phyloP scores from a whole-genome alignment of 37 sponge, comb jelly and placozoan species.

The Ianthella basta region DNA sequence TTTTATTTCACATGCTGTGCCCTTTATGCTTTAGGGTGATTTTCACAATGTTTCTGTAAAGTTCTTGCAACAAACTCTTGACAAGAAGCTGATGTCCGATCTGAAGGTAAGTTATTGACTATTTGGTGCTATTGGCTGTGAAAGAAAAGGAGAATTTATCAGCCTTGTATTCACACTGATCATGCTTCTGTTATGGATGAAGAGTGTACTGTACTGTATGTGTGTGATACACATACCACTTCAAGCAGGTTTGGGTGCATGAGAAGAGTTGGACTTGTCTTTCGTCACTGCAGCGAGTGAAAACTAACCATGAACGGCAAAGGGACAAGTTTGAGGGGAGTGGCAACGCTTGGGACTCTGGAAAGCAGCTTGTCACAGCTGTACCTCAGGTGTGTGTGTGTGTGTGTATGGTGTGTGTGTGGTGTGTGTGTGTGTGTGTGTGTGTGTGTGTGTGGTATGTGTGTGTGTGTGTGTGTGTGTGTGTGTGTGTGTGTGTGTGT shows the following conservation, averaged over 20 bases:
- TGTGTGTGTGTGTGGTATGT: not conserved
- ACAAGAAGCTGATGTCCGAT: slow-evolving; percentile 95
- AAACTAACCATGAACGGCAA: slow-evolving; percentile 81
- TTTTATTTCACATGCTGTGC: too few relatives aligned
- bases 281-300: slow-evolving; percentile 46
- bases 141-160: too few relatives aligned
- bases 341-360: slow-evolving; percentile 61
- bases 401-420: not conserved
- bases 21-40: slow-evolving; percentile 28
- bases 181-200: too few relatives aligned
- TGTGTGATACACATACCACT: too few relatives aligned
- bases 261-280: too few relatives aligned
- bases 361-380: slow-evolving; percentile 51
- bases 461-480: not conserved
- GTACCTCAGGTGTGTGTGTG: slow-evolving; percentile 44
- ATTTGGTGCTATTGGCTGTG: too few relatives aligned
- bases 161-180: too few relatives aligned
- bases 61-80: slow-evolving; percentile 84
- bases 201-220: too few relatives aligned
- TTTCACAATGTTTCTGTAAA: slow-evolving; percentile 55
- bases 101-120: slow-evolving; percentile 56
- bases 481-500: too few relatives aligned
- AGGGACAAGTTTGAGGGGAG: slow-evolving; percentile 42
- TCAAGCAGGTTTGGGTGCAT: too few relatives aligned
- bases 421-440: slow-evolving; percentile 5